Evolutionary conservation across 2,113 vertebrate genomes (phyloP).

Genomic region (Syngnathoides biaculeatus): DNA sequence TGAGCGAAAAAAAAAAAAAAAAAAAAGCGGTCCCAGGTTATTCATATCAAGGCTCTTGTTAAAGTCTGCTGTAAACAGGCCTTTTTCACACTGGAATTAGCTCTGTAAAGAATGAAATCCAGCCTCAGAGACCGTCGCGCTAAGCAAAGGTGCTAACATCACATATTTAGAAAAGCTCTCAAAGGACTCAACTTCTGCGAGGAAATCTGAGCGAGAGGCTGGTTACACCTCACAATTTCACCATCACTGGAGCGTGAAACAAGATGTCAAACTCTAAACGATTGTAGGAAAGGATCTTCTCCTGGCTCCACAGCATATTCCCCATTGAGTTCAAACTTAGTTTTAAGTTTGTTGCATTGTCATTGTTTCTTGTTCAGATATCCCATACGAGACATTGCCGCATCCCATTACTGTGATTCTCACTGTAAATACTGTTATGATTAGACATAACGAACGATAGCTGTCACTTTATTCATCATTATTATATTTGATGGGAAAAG

Average conservation of each 20-base stretch:
- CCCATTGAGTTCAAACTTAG: background rate
- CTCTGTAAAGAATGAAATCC: background rate
- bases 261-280: constrained; percentile 9
- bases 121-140: background rate
- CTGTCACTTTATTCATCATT: background rate
- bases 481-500: too few species aligned
- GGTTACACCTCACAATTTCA: constrained; percentile 1
- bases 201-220: background rate
- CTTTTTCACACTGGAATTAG: constrained; percentile 1
- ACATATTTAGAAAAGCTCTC: constrained; percentile 1
- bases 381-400: background rate
- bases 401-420: background rate
- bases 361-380: background rate
- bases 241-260: constrained; percentile 4
- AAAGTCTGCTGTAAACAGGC: background rate
- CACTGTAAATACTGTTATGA: background rate
- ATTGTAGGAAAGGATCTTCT: background rate
- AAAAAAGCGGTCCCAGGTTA: background rate
- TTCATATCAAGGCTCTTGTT: background rate
- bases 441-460: background rate
- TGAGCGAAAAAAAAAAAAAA: background rate
- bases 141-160: background rate
- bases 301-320: background rate
- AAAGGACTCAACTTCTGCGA: constrained; percentile 3
- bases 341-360: background rate